Conservation (phyloP, 2,888 invertebrate genomes). For the Lochmaea capreae region DNA sequence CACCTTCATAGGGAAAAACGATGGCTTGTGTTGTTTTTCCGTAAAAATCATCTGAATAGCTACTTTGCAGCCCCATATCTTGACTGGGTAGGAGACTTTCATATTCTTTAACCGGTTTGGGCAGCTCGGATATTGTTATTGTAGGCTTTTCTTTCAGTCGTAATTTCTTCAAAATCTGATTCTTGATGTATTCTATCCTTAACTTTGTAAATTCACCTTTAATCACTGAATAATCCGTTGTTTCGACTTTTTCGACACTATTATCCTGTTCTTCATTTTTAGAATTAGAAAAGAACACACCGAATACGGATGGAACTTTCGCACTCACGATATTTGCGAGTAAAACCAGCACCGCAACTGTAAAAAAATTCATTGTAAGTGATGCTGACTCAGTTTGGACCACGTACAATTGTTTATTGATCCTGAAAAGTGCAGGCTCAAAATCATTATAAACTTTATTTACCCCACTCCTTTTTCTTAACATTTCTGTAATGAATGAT, state of each 20-base stretch:
- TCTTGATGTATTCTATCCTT: conserved; percentile 84
- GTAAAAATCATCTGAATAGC: conserved; percentile 82
- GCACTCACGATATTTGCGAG: conserved; percentile 43
- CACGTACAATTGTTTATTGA: conserved; percentile 58
- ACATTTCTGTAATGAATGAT: conserved; percentile 65
- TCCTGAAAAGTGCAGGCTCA: conserved; percentile 61
- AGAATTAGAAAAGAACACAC: conserved; percentile 54
- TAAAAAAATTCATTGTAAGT: conserved; percentile 43
- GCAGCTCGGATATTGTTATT: conserved; percentile 73
- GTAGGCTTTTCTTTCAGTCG: conserved; percentile 81
- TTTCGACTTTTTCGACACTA: conserved; percentile 49
- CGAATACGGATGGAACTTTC: conserved; percentile 56
- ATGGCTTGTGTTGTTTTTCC: conserved; percentile 87
- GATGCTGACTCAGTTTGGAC: conserved; percentile 29
- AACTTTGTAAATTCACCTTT: conserved; percentile 76
- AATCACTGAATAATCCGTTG: conserved; percentile 51
- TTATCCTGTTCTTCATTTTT: conserved; percentile 55
- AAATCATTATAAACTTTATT: conserved; percentile 60
- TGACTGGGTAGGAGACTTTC: conserved; percentile 70
- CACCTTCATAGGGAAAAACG: conserved; percentile 84
- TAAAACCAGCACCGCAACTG: conserved; percentile 49
- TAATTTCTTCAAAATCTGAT: conserved; percentile 85
- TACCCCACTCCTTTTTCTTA: conserved; percentile 63
- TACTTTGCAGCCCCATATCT: conserved; percentile 68
- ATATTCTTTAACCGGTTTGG: conserved; percentile 81